Conservation (phyloP, 1,140 invertebrate genomes). For the honey bee (Apis mellifera) region Amel_HAv3.1 CM009934.2:5620001-5620500, state of each 20-base stretch:
- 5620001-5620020: not conserved
- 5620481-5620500: not conserved
- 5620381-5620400: not conserved
- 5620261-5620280: not conserved
- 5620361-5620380: slow-evolving; percentile 6
- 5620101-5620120: slow-evolving; percentile 31
- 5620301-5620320: slow-evolving; percentile 20
- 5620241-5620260: not conserved
- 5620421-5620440: not conserved
- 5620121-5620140: slow-evolving; percentile 28
- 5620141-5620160: slow-evolving; percentile 38
- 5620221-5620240: not conserved
- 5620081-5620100: slow-evolving; percentile 5
- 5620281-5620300: not conserved
- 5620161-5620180: slow-evolving; percentile 25
- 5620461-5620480: not conserved
- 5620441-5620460: not conserved
- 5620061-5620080: not conserved
- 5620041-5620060: not conserved
- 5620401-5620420: not conserved
- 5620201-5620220: slow-evolving; percentile 8
- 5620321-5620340: slow-evolving; percentile 7
- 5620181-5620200: slow-evolving; percentile 27
- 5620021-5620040: not conserved
- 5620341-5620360: not conserved